Evolutionary conservation across 1,140 invertebrate genomes (phyloP).

Genomic region (Trypoxylus dichotomus): DNA sequence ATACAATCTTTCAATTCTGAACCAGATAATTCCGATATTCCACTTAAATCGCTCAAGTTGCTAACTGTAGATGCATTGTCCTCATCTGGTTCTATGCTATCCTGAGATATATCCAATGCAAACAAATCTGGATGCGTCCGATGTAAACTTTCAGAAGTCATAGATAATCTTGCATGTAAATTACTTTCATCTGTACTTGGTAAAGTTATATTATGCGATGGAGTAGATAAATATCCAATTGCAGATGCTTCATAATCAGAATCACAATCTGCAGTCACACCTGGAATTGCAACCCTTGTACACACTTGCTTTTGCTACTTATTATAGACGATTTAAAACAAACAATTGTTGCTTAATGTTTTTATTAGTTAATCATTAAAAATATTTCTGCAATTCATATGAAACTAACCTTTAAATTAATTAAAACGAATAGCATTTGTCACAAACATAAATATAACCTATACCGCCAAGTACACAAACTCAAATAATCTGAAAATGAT

Average conservation of each 20-base stretch:
- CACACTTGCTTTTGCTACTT: no score
- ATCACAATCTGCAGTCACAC: slow-evolving; percentile 46
- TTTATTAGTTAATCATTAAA: not conserved
- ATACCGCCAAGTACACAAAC: not conserved
- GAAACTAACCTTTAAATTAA: slow-evolving; percentile 1
- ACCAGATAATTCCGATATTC: slow-evolving; percentile 67
- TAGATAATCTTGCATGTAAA: slow-evolving; percentile 24
- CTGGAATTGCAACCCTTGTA: slow-evolving; percentile 34
- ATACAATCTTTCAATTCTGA: slow-evolving; percentile 62
- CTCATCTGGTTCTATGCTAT: slow-evolving; percentile 59
- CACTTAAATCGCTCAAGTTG: slow-evolving; percentile 69
- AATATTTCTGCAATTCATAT: not conserved
- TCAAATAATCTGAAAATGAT: no score
- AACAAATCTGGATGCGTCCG: not conserved
- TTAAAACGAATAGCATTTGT: slow-evolving; percentile 10
- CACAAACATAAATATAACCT: slow-evolving; percentile 22
- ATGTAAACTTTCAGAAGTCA: slow-evolving; percentile 7
- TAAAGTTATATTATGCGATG: slow-evolving; percentile 42
- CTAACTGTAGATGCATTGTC: slow-evolving; percentile 68
- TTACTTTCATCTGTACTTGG: slow-evolving; percentile 43
- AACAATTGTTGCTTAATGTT: slow-evolving; percentile 8
- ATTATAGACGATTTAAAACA: not conserved
- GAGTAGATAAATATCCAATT: slow-evolving; percentile 45
- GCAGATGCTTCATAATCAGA: slow-evolving; percentile 51
- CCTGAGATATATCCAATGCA: slow-evolving; percentile 35